Conservation (phyloP, 1,140 invertebrate genomes). For the Bicyclus anynana region DNA sequence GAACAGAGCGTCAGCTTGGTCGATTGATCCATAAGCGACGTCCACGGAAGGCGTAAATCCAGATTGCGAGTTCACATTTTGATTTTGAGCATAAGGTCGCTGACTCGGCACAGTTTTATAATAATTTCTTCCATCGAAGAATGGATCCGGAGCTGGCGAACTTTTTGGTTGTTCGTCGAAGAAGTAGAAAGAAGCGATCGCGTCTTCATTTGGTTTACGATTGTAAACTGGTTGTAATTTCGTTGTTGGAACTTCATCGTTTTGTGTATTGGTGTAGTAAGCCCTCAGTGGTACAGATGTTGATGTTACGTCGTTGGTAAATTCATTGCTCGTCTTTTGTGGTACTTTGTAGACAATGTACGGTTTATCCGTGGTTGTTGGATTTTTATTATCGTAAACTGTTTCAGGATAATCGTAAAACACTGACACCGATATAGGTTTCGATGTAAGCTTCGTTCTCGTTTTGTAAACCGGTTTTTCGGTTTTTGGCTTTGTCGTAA, state of each 20-base stretch:
- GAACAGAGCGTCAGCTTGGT: conserved; percentile 66
- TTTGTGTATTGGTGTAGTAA: conserved; percentile 78
- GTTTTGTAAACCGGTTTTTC: conserved; percentile 66
- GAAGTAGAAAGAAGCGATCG: conserved; percentile 78
- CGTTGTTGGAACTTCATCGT: conserved; percentile 74
- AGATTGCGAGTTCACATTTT: conserved; percentile 47
- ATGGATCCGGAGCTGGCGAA: conserved; percentile 51
- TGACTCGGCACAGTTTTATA: conserved; percentile 67
- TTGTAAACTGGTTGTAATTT: conserved; percentile 71
- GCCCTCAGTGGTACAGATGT: conserved; percentile 79
- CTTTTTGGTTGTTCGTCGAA: conserved; percentile 77
- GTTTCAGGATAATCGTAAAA: conserved; percentile 64
- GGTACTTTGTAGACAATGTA: conserved; percentile 73
- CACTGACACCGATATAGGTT: conserved; percentile 68
- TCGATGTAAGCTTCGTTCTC: conserved; percentile 69
- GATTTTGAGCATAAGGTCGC: conserved; percentile 33
- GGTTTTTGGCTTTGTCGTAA: conserved; percentile 55
- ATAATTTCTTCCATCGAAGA: conserved; percentile 71
- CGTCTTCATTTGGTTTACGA: conserved; percentile 66
- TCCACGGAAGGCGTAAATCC: conserved; percentile 59
- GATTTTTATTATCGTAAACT: conserved; percentile 58
- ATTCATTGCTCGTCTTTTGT: conserved; percentile 47
- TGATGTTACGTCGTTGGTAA: conserved; percentile 66
- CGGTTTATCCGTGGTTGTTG: conserved; percentile 66
- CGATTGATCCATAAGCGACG: conserved; percentile 66